Evolutionary conservation across 2,888 invertebrate genomes (phyloP).

Genomic region (Meiosimyza decipiens): DNA sequence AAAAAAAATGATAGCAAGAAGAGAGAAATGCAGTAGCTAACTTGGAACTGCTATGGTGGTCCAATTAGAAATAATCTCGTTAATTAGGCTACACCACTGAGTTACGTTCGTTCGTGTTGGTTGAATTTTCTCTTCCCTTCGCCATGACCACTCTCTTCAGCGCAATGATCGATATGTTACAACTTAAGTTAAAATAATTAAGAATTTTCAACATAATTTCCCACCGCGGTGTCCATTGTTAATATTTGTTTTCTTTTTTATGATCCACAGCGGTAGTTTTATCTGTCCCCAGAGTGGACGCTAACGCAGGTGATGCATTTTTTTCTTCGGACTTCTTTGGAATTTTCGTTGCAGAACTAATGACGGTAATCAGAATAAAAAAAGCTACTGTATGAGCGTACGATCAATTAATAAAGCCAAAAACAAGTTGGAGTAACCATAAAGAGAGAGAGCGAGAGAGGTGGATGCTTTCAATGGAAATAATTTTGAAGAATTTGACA

Average conservation of each 20-base stretch:
- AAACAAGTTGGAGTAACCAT: conserved; percentile 4
- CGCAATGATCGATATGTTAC: too few species aligned
- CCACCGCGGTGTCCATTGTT: conserved; percentile 6
- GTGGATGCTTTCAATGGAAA: too few species aligned
- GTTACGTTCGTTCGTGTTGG: conserved; percentile 22
- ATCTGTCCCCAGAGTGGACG: conserved; percentile 53
- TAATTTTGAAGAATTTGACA: too few species aligned
- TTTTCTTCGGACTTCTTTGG: conserved; percentile 50
- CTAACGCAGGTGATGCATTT: conserved; percentile 52
- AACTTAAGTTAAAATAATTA: too few species aligned
- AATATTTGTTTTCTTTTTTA: neutral
- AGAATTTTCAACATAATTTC: conserved; percentile 17
- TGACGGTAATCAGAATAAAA: conserved; percentile 56
- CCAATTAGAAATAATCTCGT: conserved; percentile 66
- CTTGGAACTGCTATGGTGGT: conserved; percentile 53
- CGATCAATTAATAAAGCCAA: conserved; percentile 38
- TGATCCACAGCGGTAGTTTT: neutral
- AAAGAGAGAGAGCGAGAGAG: neutral
- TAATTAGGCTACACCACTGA: conserved; percentile 56
- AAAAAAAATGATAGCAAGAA: neutral
- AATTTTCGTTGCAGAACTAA: conserved; percentile 60
- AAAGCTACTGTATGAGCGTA: conserved; percentile 50
- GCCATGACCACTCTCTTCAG: too few species aligned
- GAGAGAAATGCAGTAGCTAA: neutral
- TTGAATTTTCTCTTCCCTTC: conserved; percentile 13